Evolutionary conservation across 2,113 vertebrate species (phyloP).

Genomic region (Rhegmatorhina hoffmannsi): DNA sequence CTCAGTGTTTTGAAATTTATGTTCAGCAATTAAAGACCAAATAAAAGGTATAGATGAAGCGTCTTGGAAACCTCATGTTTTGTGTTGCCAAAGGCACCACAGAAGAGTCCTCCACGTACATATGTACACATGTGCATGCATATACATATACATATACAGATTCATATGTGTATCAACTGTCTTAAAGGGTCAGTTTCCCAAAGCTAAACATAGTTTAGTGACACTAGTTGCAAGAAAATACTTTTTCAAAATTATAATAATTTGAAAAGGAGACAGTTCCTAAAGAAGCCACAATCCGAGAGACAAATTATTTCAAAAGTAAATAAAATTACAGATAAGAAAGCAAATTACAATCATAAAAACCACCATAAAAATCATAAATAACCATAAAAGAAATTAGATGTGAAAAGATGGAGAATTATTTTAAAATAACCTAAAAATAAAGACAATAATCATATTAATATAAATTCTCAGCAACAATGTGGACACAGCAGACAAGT

Average conservation of each 20-base stretch:
- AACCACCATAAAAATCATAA: accelerated
- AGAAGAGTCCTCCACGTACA: not conserved
- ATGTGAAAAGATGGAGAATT: not conserved
- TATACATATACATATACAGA: not conserved
- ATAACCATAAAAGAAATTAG: not conserved
- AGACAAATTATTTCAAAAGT: not conserved
- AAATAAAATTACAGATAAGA: not conserved
- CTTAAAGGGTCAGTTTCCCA: not conserved
- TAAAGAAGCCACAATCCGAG: not conserved
- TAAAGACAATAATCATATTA: not conserved
- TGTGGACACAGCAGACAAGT: not conserved
- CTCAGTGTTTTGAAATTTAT: not conserved
- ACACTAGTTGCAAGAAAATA: not conserved
- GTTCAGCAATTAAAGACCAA: not conserved
- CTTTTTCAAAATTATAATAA: not conserved
- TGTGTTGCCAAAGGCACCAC: not conserved
- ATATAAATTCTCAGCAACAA: not conserved
- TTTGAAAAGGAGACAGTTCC: not conserved
- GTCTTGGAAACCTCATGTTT: not conserved
- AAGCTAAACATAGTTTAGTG: not conserved
- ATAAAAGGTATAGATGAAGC: not conserved
- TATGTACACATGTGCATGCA: not conserved
- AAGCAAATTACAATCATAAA: not conserved
- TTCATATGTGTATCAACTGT: not conserved
- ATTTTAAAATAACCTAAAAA: not conserved